Evolutionary conservation across 1,140 invertebrate species (phyloP).

Genomic region (Venustaconcha ellipsiformis): DNA sequence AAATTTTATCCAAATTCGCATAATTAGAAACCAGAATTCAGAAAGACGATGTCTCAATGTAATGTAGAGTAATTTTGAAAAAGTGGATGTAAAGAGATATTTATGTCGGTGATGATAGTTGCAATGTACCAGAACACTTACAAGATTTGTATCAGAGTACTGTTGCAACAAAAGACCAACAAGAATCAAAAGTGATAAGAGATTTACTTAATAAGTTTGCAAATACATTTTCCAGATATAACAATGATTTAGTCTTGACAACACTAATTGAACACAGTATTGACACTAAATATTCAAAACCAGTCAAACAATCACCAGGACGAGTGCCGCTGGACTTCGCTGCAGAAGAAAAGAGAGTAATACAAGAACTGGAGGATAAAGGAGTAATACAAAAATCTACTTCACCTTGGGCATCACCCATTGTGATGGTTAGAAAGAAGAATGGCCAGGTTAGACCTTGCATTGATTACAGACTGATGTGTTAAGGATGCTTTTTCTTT

Average conservation of each 20-base stretch:
- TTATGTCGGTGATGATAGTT: background rate
- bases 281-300: constrained; percentile 12
- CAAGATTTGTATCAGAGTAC: too few species aligned
- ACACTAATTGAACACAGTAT: constrained; percentile 11
- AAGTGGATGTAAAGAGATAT: too few species aligned
- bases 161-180: too few species aligned
- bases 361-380: constrained; percentile 11
- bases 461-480: constrained; percentile 10
- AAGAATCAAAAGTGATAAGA: too few species aligned
- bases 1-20: too few species aligned
- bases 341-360: constrained; percentile 7
- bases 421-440: constrained; percentile 7
- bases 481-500: constrained; percentile 12
- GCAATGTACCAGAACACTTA: too few species aligned
- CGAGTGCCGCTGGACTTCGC: constrained; percentile 4
- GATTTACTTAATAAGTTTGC: too few species aligned
- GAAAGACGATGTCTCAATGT: too few species aligned
- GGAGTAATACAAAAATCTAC: constrained; percentile 14
- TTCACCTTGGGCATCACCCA: too few species aligned
- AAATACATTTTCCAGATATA: too few species aligned
- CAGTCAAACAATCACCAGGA: constrained; percentile 12
- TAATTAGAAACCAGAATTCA: too few species aligned
- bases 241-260: constrained; percentile 3
- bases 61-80: too few species aligned
- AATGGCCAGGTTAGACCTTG: constrained; percentile 5